Percentiles rank a stretch among this genome's conserved stretches.
Evolutionary conservation across 2,888 invertebrate species (phyloP).

Genomic region (Belgica antarctica): DNA sequence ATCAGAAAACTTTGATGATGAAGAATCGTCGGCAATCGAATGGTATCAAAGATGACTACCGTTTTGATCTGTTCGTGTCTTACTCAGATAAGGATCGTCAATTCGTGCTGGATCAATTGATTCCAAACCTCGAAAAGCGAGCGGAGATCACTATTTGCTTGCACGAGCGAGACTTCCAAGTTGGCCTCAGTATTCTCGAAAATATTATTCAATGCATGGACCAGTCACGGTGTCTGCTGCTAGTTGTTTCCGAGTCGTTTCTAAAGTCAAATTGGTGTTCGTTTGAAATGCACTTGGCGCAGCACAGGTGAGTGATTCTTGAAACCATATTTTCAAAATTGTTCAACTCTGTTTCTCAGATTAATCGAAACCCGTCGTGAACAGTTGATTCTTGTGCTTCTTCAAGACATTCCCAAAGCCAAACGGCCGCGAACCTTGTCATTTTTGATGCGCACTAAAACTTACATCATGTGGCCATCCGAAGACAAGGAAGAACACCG

Average conservation of each 20-base stretch:
- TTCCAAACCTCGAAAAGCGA: conserved; percentile 63
- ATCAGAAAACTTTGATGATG: conserved; percentile 25
- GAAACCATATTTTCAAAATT: not conserved
- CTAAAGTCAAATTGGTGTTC: conserved; percentile 70
- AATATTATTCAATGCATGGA: conserved; percentile 71
- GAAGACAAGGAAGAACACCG: conserved; percentile 51
- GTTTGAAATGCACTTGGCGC: conserved; percentile 70
- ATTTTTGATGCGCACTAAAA: conserved; percentile 67
- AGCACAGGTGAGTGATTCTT: conserved; percentile 58
- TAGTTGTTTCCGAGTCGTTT: conserved; percentile 64
- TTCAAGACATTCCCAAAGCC: conserved; percentile 64
- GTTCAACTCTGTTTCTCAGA: conserved; percentile 51
- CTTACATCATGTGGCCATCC: conserved; percentile 67
- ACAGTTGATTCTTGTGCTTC: conserved; percentile 62
- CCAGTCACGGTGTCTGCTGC: conserved; percentile 62
- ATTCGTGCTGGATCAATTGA: conserved; percentile 64
- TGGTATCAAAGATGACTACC: conserved; percentile 49
- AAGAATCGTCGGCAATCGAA: conserved; percentile 44
- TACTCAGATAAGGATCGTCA: conserved; percentile 65
- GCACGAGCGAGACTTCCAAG: conserved; percentile 70
- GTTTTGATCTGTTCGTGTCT: conserved; percentile 69
- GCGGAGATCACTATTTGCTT: conserved; percentile 63
- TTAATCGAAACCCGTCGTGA: conserved; percentile 63
- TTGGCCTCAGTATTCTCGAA: conserved; percentile 67
- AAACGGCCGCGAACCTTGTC: conserved; percentile 63